These are phyloP conservation scores for Poeciliopsis turrubarensis DNA, from an alignment of 2,113 vertebrate species.

Conservation along the genomic window DNA sequence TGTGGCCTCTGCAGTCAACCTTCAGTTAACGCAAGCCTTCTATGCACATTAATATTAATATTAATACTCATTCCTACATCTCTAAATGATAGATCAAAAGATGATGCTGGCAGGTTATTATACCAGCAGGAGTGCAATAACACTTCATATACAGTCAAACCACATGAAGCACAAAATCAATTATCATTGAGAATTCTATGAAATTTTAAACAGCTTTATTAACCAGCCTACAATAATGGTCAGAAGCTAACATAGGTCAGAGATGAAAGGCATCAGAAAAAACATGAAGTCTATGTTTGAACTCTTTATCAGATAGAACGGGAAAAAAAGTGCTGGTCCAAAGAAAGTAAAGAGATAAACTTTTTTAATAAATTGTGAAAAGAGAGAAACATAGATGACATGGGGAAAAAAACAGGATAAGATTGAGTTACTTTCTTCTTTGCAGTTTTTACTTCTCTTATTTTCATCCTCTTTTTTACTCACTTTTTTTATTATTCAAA, in stretches of 20 bases:
- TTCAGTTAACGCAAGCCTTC: conserved; percentile 15
- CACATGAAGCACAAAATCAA: conserved; percentile 62
- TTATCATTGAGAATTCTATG: conserved; percentile 51
- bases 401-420: conserved; percentile 5
- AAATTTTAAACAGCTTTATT: conserved; percentile 55
- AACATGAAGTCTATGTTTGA: conserved; percentile 9
- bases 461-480: too few relatives aligned
- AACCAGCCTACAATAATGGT: conserved; percentile 29
- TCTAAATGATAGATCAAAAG: conserved; percentile 69
- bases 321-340: conserved; percentile 12
- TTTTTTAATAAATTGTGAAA: not conserved
- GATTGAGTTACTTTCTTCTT: not conserved
- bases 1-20: conserved; percentile 13
- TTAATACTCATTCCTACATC: conserved; percentile 52
- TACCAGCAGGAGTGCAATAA: conserved; percentile 23
- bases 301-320: conserved; percentile 21
- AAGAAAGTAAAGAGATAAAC: not conserved
- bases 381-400: conserved; percentile 7
- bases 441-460: too few relatives aligned
- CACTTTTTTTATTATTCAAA: too few relatives aligned
- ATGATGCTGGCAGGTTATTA: conserved; percentile 49
- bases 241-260: conserved; percentile 20
- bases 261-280: conserved; percentile 39
- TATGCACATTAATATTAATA: conserved; percentile 1
- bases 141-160: conserved; percentile 20